Conservation (phyloP, 2,797 vertebrate species). For the Galagoides demidoff region DNA sequence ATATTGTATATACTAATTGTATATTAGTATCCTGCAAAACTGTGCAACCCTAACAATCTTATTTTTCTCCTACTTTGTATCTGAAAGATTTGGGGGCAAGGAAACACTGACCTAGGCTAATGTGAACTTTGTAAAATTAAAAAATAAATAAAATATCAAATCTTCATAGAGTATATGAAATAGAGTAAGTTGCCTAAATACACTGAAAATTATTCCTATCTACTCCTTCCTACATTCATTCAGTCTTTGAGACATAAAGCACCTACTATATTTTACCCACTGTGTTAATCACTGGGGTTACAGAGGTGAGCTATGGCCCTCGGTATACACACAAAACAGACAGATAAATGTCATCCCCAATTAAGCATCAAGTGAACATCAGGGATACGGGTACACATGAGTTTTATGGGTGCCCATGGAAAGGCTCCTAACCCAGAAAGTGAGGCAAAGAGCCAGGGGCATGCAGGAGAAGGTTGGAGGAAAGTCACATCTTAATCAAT, state of each 20-base stretch:
- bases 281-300: background rate
- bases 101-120: background rate
- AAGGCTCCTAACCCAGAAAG: background rate
- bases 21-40: background rate
- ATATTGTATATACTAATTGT: background rate
- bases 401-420: background rate
- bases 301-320: background rate
- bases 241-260: background rate
- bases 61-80: background rate
- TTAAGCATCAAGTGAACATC: background rate
- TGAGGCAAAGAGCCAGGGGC: background rate
- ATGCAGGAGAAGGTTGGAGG: background rate
- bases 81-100: background rate
- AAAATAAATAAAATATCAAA: background rate
- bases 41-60: background rate
- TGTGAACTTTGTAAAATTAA: background rate
- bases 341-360: background rate
- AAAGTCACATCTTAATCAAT: background rate
- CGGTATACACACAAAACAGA: background rate
- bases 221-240: background rate
- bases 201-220: background rate
- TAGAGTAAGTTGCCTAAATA: background rate
- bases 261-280: background rate
- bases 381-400: background rate
- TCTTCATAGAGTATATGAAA: background rate